These are phyloP conservation scores for Tethya wilhelma DNA, from an alignment of 37 sponge, comb jelly and placozoan genomes.

Conservation along the genomic window DNA sequence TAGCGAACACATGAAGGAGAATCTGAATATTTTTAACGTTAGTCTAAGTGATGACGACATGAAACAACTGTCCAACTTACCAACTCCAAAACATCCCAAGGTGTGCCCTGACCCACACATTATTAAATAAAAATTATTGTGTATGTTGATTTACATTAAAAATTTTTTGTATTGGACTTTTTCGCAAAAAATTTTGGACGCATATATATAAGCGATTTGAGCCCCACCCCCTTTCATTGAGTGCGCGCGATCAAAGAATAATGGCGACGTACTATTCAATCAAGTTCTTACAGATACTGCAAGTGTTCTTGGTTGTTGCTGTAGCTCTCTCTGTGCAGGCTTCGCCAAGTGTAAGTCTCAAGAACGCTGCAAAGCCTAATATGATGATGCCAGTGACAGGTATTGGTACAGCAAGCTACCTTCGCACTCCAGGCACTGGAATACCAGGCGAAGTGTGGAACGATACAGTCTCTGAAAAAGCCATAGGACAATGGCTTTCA, in stretches of 20 bases:
- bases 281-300: not conserved
- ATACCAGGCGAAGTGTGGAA: conserved; percentile 20
- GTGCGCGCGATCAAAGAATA: not conserved
- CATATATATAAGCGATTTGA: not conserved
- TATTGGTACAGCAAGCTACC: not conserved
- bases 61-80: not conserved
- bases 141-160: not conserved
- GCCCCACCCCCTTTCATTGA: too few species aligned
- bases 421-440: not conserved
- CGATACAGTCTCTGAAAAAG: conserved; percentile 19
- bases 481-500: conserved; percentile 10
- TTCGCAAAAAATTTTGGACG: not conserved
- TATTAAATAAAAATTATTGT: not conserved
- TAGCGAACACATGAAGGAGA: conserved; percentile 20
- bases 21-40: conserved; percentile 12
- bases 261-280: not conserved
- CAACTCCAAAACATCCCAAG: conserved; percentile 4
- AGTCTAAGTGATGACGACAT: conserved; percentile 6
- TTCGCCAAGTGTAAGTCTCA: not conserved
- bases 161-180: not conserved
- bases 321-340: not conserved
- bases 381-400: not conserved
- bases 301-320: not conserved
- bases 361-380: not conserved
- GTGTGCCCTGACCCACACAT: conserved; percentile 35